Conservation (phyloP, 2,888 invertebrate genomes). For the Dendrolimus pini region DNA sequence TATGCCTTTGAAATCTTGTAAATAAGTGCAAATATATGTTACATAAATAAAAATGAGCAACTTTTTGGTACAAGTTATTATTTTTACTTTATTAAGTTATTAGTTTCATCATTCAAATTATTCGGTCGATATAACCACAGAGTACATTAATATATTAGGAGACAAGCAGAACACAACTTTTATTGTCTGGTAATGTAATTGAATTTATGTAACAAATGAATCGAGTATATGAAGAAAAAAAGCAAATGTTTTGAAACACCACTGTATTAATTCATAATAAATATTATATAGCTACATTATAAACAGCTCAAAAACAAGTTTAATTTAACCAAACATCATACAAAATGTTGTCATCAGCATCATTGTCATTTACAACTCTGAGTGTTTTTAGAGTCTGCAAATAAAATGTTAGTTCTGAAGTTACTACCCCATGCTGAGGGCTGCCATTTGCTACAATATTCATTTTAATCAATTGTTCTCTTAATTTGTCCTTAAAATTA, state of each 20-base stretch:
- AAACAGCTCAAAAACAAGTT: constrained; percentile 13
- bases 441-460: constrained; percentile 97
- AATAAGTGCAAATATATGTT: too few species aligned
- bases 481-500: constrained; percentile 90
- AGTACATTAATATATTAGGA: too few species aligned
- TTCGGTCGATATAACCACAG: too few species aligned
- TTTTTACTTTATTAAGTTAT: too few species aligned
- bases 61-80: too few species aligned
- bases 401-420: constrained; percentile 93
- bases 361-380: constrained; percentile 84
- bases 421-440: constrained; percentile 96
- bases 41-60: too few species aligned
- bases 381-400: constrained; percentile 89
- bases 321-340: constrained; percentile 89
- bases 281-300: constrained; percentile 13
- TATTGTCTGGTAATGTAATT: too few species aligned
- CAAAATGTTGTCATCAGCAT: constrained; percentile 85
- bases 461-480: constrained; percentile 89
- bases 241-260: neutral
- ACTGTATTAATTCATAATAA: constrained; percentile 6
- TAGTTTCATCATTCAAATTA: too few species aligned
- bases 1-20: too few species aligned
- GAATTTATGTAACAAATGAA: too few species aligned
- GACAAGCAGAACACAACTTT: too few species aligned
- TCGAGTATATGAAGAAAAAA: neutral